Percentiles rank a stretch among this genome's conserved stretches.
Conservation (phyloP, 2,888 invertebrate genomes). For the Periphyllus acericola region DNA sequence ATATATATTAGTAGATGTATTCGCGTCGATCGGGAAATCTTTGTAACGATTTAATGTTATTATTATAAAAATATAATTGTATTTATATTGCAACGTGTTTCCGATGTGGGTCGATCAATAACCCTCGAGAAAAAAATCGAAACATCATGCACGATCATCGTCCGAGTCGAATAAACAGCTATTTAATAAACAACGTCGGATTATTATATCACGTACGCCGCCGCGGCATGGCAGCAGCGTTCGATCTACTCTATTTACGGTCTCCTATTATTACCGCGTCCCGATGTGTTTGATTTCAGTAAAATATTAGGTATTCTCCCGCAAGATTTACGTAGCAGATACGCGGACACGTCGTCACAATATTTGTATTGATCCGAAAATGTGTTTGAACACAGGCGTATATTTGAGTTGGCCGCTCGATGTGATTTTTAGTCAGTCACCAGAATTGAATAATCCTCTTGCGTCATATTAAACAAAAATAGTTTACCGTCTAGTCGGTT, state of each 20-base stretch:
- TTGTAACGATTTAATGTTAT: not conserved
- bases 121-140: not conserved
- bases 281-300: not conserved
- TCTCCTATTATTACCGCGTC: not conserved
- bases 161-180: slow-evolving; percentile 5
- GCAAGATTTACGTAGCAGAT: no score
- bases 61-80: not conserved
- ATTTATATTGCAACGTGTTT: not conserved
- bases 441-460: no score
- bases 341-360: no score
- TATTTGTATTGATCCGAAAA: no score
- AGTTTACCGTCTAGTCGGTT: no score
- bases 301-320: no score
- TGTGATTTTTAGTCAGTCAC: no score
- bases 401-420: no score
- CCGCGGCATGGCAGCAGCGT: not conserved
- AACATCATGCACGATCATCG: not conserved
- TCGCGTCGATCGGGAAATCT: not conserved
- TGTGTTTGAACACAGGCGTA: no score
- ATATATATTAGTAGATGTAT: not conserved
- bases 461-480: no score
- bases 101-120: not conserved
- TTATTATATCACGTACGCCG: not conserved
- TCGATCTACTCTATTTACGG: not conserved
- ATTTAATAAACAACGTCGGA: not conserved